These are phyloP conservation scores for Gopherus evgoodei DNA, from an alignment of 2,113 vertebrate genomes.

Conservation along the genomic window DNA sequence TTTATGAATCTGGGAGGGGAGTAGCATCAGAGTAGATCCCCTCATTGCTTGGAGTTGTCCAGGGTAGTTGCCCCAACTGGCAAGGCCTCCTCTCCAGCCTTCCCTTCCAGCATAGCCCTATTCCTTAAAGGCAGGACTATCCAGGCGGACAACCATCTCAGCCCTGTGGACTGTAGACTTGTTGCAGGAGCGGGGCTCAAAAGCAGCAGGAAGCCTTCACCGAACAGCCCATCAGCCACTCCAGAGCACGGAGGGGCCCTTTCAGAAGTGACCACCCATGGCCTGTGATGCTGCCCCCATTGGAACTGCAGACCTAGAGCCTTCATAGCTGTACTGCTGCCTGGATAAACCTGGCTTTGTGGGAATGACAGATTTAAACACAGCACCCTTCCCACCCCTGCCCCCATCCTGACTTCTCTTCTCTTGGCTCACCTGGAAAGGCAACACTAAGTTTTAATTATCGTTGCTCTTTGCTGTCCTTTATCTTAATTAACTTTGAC, in stretches of 20 bases:
- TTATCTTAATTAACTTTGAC: slow-evolving; percentile 73
- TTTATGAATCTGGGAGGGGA: background rate
- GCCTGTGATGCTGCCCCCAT: background rate
- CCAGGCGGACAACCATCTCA: background rate
- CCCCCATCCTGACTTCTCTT: background rate
- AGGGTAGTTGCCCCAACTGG: background rate
- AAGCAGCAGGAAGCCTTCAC: background rate
- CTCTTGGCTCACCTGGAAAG: background rate
- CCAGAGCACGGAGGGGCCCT: background rate
- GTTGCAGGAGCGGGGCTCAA: fast-evolving
- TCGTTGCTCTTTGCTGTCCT: slow-evolving; percentile 46
- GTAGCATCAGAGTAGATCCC: background rate
- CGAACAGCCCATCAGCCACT: background rate
- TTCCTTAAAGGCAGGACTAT: fast-evolving
- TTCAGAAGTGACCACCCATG: background rate
- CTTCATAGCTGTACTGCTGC: background rate
- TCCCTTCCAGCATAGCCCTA: background rate
- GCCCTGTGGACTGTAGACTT: background rate
- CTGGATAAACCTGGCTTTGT: background rate
- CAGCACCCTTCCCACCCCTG: background rate
- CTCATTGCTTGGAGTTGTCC: background rate
- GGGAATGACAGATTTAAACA: background rate
- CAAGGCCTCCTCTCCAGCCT: fast-evolving
- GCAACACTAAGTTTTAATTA: slow-evolving; percentile 55
- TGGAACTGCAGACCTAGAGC: background rate